Percentiles rank a stretch among this genome's conserved stretches.
These are phyloP conservation scores for Sandelia bainsii DNA, from an alignment of 2,797 vertebrate genomes.

Conservation along the genomic window DNA sequence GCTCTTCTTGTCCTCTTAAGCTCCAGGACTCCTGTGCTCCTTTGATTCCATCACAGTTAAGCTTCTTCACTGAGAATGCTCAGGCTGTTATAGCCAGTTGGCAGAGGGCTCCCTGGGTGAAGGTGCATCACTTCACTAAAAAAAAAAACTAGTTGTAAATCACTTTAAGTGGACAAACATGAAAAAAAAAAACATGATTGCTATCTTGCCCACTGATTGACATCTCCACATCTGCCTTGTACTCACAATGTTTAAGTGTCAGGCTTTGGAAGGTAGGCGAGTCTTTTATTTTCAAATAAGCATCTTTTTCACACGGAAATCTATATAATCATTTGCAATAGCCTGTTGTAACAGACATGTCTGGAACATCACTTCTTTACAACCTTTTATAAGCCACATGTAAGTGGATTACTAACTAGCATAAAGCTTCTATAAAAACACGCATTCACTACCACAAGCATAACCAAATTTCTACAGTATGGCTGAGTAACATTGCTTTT, in stretches of 20 bases:
- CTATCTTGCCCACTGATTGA: background rate
- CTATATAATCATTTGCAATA: constrained; percentile 57
- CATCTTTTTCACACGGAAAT: constrained; percentile 46
- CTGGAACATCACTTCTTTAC: constrained; percentile 39
- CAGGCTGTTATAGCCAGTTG: background rate
- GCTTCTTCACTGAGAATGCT: constrained; percentile 14
- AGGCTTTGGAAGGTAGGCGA: constrained; percentile 22
- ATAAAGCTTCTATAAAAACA: constrained; percentile 44
- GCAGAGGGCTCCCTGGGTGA: background rate
- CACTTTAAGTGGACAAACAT: background rate
- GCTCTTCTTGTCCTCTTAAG: constrained; percentile 13
- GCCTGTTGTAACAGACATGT: constrained; percentile 51
- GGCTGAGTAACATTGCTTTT: background rate
- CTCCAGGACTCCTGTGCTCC: constrained; percentile 9
- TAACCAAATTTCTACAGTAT: constrained; percentile 22
- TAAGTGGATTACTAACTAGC: constrained; percentile 62
- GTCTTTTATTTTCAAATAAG: constrained; percentile 28
- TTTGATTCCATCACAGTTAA: constrained; percentile 28
- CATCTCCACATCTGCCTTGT: background rate
- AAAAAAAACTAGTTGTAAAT: constrained; percentile 11
- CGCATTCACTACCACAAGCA: constrained; percentile 24
- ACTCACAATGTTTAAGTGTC: constrained; percentile 11
- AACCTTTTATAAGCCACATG: constrained; percentile 46
- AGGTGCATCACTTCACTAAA: background rate
- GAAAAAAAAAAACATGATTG: background rate